Evolutionary conservation across 92 coral and sea anemone species (phyloP).

Genomic region (Scolanthus callimorphus): DNA sequence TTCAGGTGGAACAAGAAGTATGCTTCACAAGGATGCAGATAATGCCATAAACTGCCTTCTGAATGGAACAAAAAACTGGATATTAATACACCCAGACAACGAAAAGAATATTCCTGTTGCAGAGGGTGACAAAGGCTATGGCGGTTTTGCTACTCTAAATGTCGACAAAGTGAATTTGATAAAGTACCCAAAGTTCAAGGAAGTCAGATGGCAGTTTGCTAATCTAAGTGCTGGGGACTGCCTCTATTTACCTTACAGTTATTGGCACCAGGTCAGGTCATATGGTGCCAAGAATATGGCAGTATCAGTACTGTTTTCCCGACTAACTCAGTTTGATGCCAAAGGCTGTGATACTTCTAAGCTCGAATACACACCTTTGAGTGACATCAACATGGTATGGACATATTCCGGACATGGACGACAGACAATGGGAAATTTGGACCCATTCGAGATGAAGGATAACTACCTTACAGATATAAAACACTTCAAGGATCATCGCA

Average conservation of each 20-base stretch:
- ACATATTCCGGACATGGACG: slow-evolving; percentile 97
- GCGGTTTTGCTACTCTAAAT: slow-evolving; percentile 96
- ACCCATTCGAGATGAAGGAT: slow-evolving; percentile 90
- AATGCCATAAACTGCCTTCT: slow-evolving; percentile 92
- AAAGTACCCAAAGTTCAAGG: slow-evolving; percentile 73
- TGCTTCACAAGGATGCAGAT: slow-evolving; percentile 92
- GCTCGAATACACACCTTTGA: slow-evolving; percentile 58
- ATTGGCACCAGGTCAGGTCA: slow-evolving; percentile 98
- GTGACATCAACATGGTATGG: slow-evolving; percentile 92
- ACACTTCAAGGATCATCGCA: slow-evolving; percentile 1
- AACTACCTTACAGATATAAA: slow-evolving; percentile 27
- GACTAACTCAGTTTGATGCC: slow-evolving; percentile 71
- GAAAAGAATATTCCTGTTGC: slow-evolving; percentile 87
- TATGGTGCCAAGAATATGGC: slow-evolving; percentile 95
- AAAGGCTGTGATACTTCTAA: slow-evolving; percentile 68
- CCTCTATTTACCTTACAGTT: slow-evolving; percentile 87
- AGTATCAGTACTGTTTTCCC: slow-evolving; percentile 91
- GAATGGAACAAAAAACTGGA: slow-evolving; percentile 98
- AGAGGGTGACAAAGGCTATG: slow-evolving; percentile 90
- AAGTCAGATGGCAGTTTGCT: slow-evolving; percentile 93
- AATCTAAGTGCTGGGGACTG: slow-evolving; percentile 92
- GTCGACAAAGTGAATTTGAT: slow-evolving; percentile 83
- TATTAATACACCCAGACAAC: slow-evolving; percentile 85
- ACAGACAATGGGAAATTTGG: slow-evolving; percentile 92
- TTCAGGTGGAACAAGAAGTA: slow-evolving; percentile 91